Percentiles rank a stretch among this genome's conserved stretches.
Evolutionary conservation across 2,888 invertebrate species (phyloP).

Genomic region (Gymnocheta viridis): DNA sequence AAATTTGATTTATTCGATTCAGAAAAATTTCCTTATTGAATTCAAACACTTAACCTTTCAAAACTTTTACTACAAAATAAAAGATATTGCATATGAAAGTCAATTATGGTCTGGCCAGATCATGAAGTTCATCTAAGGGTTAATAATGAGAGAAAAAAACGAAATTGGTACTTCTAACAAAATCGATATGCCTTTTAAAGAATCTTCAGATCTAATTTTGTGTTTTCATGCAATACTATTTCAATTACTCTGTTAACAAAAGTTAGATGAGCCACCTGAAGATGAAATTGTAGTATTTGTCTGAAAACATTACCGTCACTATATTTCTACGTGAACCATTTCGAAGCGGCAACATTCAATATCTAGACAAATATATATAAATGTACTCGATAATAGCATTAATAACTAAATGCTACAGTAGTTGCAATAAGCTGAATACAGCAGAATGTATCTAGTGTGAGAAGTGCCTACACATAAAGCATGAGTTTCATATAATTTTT

Average conservation of each 20-base stretch:
- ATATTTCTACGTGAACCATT: background rate
- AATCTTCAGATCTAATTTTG: too few species aligned
- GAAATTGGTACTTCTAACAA: too few species aligned
- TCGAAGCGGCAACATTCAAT: background rate
- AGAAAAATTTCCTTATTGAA: too few species aligned
- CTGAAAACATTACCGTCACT: background rate
- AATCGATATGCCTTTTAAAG: too few species aligned
- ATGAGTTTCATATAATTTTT: slow-evolving; percentile 28
- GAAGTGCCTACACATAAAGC: background rate
- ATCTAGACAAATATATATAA: slow-evolving; percentile 68
- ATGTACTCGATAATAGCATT: slow-evolving; percentile 70
- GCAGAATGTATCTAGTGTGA: background rate
- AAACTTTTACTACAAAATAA: too few species aligned
- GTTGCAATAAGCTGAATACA: background rate
- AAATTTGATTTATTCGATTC: too few species aligned
- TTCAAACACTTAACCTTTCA: too few species aligned
- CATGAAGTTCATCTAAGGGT: too few species aligned
- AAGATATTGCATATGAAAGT: too few species aligned
- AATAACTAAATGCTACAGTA: slow-evolving; percentile 64
- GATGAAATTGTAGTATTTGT: background rate
- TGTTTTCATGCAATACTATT: background rate
- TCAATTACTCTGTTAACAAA: background rate
- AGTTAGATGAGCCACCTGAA: background rate
- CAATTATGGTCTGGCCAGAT: too few species aligned
- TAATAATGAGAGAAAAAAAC: too few species aligned